A percentile compares a stretch with the other conserved stretches of the same genome.
These are phyloP conservation scores for Microplitis deprimator DNA, from an alignment of 2,888 invertebrate species.

Conservation along the genomic window DNA sequence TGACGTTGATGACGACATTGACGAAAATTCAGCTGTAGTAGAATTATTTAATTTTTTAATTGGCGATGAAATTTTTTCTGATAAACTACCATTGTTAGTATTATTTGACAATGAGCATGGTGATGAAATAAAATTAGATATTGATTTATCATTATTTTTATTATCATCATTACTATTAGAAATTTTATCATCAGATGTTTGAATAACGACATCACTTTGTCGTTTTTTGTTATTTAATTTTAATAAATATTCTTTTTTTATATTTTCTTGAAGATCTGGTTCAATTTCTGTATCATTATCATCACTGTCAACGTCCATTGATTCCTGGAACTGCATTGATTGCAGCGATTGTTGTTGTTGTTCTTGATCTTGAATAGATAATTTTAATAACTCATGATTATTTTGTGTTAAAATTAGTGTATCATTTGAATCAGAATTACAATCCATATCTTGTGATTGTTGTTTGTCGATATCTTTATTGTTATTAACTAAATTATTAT, in stretches of 20 bases:
- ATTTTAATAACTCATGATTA: not conserved
- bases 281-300: slow-evolving; percentile 36
- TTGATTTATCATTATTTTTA: not conserved
- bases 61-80: not conserved
- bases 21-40: not conserved
- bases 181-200: not conserved
- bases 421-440: slow-evolving; percentile 57
- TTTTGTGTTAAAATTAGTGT: slow-evolving; percentile 48
- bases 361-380: not conserved
- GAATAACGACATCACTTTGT: not conserved
- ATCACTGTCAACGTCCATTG: slow-evolving; percentile 40
- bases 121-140: not conserved
- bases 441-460: slow-evolving; percentile 39
- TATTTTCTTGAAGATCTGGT: slow-evolving; percentile 8
- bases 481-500: slow-evolving; percentile 39
- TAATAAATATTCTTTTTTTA: slow-evolving; percentile 16
- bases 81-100: not conserved
- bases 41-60: not conserved
- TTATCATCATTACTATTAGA: not conserved
- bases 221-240: not conserved
- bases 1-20: not conserved
- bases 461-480: slow-evolving; percentile 55
- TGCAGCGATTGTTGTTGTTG: slow-evolving; percentile 8
- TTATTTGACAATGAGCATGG: not conserved
- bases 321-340: slow-evolving; percentile 28